Evolutionary conservation across 2,888 invertebrate species (phyloP).

Genomic region (Brenthis hecate): DNA sequence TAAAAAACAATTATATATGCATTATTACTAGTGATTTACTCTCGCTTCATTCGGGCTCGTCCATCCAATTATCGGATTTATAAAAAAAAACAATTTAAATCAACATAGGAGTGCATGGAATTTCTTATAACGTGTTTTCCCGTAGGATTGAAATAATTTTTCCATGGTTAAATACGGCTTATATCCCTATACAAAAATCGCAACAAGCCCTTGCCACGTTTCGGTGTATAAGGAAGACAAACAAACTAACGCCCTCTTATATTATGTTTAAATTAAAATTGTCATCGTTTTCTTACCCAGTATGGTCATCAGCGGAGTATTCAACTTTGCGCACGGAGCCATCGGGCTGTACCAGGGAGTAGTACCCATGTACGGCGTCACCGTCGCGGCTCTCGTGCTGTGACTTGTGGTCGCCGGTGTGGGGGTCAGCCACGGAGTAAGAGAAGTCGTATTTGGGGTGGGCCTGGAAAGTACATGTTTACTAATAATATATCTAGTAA

Average conservation of each 20-base stretch:
- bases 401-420: conserved; percentile 75
- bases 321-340: conserved; percentile 71
- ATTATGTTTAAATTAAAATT: not conserved
- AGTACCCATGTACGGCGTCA: conserved; percentile 78
- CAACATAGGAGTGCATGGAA: too few species aligned
- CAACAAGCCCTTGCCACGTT: too few species aligned
- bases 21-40: not conserved
- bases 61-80: too few species aligned
- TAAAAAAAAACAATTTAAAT: too few species aligned
- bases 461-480: conserved; percentile 40
- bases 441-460: conserved; percentile 61
- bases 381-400: conserved; percentile 69
- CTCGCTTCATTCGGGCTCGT: too few species aligned
- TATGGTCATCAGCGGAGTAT: conserved; percentile 61
- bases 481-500: not conserved
- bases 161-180: too few species aligned
- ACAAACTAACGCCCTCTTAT: not conserved
- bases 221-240: too few species aligned
- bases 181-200: too few species aligned
- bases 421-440: conserved; percentile 71
- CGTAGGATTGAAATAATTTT: too few species aligned
- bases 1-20: conserved; percentile 32
- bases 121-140: too few species aligned
- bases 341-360: conserved; percentile 74
- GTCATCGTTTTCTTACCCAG: conserved; percentile 53